These are phyloP conservation scores for Erannis defoliaria DNA, from an alignment of 2,888 invertebrate genomes.

Conservation along the genomic window DNA sequence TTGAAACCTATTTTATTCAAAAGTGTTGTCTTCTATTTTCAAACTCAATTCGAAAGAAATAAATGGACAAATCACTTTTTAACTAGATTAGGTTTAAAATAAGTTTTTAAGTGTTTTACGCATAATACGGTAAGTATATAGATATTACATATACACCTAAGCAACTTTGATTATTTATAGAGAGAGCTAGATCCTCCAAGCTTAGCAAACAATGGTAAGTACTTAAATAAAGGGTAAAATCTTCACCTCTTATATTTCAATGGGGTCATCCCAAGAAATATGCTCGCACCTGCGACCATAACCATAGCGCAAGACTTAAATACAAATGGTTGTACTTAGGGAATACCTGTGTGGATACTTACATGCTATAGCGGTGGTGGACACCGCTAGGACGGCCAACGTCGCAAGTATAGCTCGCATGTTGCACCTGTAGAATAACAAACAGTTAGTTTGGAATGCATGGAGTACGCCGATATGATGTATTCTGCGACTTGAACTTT, in stretches of 20 bases:
- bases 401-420: slow-evolving; percentile 77
- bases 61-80: too few relatives aligned
- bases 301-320: slow-evolving; percentile 14
- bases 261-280: slow-evolving; percentile 5
- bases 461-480: slow-evolving; percentile 3
- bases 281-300: slow-evolving; percentile 13
- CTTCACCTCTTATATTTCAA: not conserved
- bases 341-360: slow-evolving; percentile 46
- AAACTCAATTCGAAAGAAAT: too few relatives aligned
- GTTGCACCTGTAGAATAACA: slow-evolving; percentile 68
- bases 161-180: too few relatives aligned
- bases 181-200: too few relatives aligned
- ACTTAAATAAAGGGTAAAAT: not conserved
- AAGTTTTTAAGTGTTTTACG: too few relatives aligned
- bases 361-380: slow-evolving; percentile 69
- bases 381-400: slow-evolving; percentile 78
- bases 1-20: too few relatives aligned
- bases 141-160: too few relatives aligned
- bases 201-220: too few relatives aligned
- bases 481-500: slow-evolving; percentile 9
- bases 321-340: slow-evolving; percentile 7
- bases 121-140: too few relatives aligned
- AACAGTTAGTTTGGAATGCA: slow-evolving; percentile 29
- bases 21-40: too few relatives aligned
- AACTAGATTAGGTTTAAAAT: too few relatives aligned